Evolutionary conservation across 2,888 invertebrate genomes (phyloP).

Genomic region (Eugnorisma glareosa): DNA sequence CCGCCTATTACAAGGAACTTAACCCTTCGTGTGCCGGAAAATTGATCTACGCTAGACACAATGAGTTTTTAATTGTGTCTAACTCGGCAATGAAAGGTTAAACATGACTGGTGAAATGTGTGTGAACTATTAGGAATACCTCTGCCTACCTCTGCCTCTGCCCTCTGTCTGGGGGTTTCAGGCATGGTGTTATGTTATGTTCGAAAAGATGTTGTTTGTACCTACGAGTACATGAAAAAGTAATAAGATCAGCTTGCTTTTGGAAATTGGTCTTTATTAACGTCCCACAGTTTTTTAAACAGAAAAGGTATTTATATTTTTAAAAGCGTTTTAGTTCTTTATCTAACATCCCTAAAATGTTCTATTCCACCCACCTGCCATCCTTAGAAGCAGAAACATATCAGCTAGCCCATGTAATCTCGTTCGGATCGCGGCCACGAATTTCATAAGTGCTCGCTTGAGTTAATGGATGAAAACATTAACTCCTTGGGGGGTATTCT

Average conservation of each 20-base stretch:
- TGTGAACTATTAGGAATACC: too few species aligned
- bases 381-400: conserved; percentile 82
- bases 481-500: conserved; percentile 80
- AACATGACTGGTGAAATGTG: too few species aligned
- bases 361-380: conserved; percentile 64
- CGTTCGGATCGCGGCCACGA: conserved; percentile 88
- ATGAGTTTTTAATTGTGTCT: too few species aligned
- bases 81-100: too few species aligned
- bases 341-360: background rate
- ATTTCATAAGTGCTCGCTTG: conserved; percentile 88
- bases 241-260: background rate
- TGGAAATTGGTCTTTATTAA: background rate
- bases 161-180: too few species aligned
- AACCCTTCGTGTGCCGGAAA: too few species aligned
- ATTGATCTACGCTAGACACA: too few species aligned
- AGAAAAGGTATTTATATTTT: background rate
- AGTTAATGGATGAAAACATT: conserved; percentile 89
- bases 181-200: too few species aligned
- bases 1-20: too few species aligned
- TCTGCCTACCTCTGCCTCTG: too few species aligned
- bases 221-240: background rate
- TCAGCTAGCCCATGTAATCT: conserved; percentile 86
- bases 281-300: background rate
- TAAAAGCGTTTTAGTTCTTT: background rate
- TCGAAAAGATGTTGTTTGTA: background rate